Conservation (phyloP, 2,888 invertebrate species). For the Gymnoscelis rufifasciata region DNA sequence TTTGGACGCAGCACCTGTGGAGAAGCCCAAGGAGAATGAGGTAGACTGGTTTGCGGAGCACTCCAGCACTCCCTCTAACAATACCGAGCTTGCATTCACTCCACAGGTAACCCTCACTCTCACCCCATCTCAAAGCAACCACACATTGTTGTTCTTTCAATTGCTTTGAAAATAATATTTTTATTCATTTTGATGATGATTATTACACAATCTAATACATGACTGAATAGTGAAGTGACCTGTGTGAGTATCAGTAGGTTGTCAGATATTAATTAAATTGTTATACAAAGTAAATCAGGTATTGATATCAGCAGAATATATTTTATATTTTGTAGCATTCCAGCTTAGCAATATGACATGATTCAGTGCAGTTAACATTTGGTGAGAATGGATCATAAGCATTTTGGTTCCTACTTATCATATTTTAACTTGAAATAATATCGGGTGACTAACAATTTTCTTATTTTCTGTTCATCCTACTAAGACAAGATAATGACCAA, state of each 20-base stretch:
- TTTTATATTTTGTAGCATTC: not conserved
- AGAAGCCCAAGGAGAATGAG: conserved; percentile 85
- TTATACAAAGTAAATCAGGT: not conserved
- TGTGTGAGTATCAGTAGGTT: too few species aligned
- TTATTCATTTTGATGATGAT: too few species aligned
- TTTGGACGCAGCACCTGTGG: conserved; percentile 81
- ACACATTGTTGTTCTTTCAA: not conserved
- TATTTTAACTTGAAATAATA: too few species aligned
- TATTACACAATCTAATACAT: too few species aligned
- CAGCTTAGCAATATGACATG: not conserved
- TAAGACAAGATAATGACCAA: too few species aligned
- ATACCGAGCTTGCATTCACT: conserved; percentile 56
- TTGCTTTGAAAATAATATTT: not conserved
- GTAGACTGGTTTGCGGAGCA: conserved; percentile 95
- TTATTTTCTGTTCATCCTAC: too few species aligned
- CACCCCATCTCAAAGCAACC: conserved; percentile 7
- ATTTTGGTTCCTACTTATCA: too few species aligned
- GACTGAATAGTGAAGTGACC: too few species aligned
- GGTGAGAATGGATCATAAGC: too few species aligned
- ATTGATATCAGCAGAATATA: not conserved
- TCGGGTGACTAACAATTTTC: not conserved
- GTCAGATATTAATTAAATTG: too few species aligned
- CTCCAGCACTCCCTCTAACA: conserved; percentile 60
- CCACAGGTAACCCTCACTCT: conserved; percentile 69
- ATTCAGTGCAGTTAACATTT: not conserved